A percentile compares a stretch with the other conserved stretches of the same genome.
Conservation (phyloP, 1,140 invertebrate species). For the Phthorimaea operculella region DNA sequence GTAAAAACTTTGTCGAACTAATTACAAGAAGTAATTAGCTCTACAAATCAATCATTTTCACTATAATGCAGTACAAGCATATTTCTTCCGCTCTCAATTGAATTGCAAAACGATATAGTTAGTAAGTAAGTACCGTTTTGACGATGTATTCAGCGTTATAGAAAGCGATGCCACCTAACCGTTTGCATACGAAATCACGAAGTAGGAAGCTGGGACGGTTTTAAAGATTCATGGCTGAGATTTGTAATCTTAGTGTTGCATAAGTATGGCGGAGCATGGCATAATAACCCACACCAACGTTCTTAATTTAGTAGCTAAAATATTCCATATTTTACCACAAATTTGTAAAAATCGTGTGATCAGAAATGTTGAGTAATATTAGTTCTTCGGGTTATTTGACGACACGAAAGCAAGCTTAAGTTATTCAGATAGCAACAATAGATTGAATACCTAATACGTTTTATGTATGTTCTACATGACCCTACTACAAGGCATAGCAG, state of each 20-base stretch:
- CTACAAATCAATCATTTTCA: neutral
- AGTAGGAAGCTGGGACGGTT: constrained; percentile 21
- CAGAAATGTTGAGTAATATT: too few species aligned
- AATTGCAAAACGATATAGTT: constrained; percentile 15
- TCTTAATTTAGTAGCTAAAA: too few species aligned
- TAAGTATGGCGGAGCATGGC: neutral
- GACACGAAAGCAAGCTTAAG: too few species aligned
- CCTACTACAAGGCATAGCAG: too few species aligned
- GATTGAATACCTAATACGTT: too few species aligned
- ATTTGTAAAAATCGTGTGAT: too few species aligned
- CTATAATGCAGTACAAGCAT: neutral
- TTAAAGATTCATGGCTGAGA: constrained; percentile 11
- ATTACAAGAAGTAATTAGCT: neutral
- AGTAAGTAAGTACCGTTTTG: constrained; percentile 1
- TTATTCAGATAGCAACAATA: too few species aligned
- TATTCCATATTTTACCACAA: too few species aligned
- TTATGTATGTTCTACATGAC: too few species aligned
- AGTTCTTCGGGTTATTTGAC: too few species aligned
- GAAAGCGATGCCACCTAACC: constrained; percentile 18
- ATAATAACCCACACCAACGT: too few species aligned
- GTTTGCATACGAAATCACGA: constrained; percentile 19
- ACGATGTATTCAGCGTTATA: constrained; percentile 9
- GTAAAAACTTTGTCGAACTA: neutral
- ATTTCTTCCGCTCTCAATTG: constrained; percentile 11
- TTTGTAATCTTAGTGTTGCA: constrained; percentile 2